phyloP scores from a whole-genome alignment of 2,888 invertebrate species.

The Hydroisotoma schaefferi region DNA sequence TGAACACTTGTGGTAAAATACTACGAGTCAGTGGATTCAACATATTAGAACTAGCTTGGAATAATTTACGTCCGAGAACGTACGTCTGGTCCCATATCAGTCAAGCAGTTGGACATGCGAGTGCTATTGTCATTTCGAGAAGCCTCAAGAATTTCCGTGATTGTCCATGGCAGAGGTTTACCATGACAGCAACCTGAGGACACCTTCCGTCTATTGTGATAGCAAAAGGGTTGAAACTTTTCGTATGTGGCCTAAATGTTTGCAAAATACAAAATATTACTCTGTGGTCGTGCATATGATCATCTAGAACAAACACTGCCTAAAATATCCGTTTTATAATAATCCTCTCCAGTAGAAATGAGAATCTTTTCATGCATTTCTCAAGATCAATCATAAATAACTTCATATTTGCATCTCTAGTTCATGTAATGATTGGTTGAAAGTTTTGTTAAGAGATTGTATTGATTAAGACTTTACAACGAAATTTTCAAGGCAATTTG shows the following conservation, averaged over 20 bases:
- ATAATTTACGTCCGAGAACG: too few relatives aligned
- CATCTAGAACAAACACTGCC: too few relatives aligned
- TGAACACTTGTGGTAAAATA: too few relatives aligned
- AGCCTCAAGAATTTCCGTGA: slow-evolving; percentile 40
- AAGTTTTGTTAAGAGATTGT: too few relatives aligned
- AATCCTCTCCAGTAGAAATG: too few relatives aligned
- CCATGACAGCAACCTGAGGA: slow-evolving; percentile 40
- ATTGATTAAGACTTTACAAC: too few relatives aligned
- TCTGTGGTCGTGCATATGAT: background rate
- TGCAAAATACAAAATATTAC: background rate
- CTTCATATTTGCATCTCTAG: background rate
- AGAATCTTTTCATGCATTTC: background rate
- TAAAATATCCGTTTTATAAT: too few relatives aligned
- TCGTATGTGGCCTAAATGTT: slow-evolving; percentile 28
- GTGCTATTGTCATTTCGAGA: slow-evolving; percentile 31
- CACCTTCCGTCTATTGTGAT: slow-evolving; percentile 20
- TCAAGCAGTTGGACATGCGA: slow-evolving; percentile 26
- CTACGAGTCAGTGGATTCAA: too few relatives aligned
- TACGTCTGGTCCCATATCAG: slow-evolving; percentile 37
- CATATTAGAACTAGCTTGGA: too few relatives aligned
- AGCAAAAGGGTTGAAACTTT: slow-evolving; percentile 25
- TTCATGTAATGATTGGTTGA: too few relatives aligned
- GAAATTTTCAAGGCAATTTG: too few relatives aligned
- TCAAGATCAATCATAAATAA: background rate
- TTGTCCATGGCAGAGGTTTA: slow-evolving; percentile 40